Evolutionary conservation across 2,888 invertebrate species (phyloP).

Genomic region (Junonia oenone): DNA sequence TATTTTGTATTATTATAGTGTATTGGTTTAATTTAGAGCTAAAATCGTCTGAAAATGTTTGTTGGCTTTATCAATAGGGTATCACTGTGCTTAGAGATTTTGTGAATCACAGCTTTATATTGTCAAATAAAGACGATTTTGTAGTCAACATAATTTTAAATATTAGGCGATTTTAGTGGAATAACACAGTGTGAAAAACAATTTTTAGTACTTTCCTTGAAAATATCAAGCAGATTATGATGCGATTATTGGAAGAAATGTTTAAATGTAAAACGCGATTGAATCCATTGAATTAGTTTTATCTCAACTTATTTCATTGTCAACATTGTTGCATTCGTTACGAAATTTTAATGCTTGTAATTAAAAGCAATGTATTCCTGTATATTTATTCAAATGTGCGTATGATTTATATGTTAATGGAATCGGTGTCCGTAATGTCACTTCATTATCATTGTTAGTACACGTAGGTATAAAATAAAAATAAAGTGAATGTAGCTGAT

Average conservation of each 20-base stretch:
- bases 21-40: not conserved
- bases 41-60: not conserved
- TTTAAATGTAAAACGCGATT: too few species aligned
- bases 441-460: not conserved
- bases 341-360: too few species aligned
- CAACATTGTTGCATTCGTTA: too few species aligned
- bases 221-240: too few species aligned
- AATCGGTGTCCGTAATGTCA: slow-evolving; percentile 1
- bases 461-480: not conserved
- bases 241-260: too few species aligned
- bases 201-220: too few species aligned
- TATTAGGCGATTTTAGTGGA: not conserved
- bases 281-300: too few species aligned
- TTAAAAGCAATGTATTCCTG: too few species aligned
- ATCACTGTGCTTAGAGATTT: not conserved
- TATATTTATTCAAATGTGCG: slow-evolving; percentile 4
- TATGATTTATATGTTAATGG: not conserved
- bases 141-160: too few species aligned
- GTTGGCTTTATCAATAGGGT: not conserved
- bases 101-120: not conserved
- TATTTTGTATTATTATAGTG: not conserved
- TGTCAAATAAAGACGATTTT: not conserved
- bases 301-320: not conserved
- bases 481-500: slow-evolving; percentile 9
- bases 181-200: not conserved